These are phyloP conservation scores for Prietella phreatophila DNA, from an alignment of 2,113 vertebrate genomes.

Conservation along the genomic window DNA sequence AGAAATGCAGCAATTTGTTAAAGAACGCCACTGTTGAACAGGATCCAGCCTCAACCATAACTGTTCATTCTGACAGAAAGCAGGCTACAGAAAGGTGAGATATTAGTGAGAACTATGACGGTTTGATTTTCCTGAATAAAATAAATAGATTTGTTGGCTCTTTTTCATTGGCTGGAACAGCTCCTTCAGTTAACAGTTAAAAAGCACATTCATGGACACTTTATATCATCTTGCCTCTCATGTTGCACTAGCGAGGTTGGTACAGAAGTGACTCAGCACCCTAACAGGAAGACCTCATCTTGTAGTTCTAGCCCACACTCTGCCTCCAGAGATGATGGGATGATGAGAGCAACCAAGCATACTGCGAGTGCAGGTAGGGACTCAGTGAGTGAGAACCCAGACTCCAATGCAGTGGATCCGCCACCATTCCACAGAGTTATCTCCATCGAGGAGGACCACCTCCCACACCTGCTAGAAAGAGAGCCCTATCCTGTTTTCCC, in stretches of 20 bases:
- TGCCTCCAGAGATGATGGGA: conserved; percentile 29
- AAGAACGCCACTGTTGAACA: conserved; percentile 65
- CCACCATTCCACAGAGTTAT: conserved; percentile 82
- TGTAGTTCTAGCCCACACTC: conserved; percentile 36
- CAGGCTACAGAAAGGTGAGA: conserved; percentile 65
- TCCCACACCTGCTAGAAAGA: conserved; percentile 81
- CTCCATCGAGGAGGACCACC: conserved; percentile 91
- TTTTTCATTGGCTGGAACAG: too few species aligned
- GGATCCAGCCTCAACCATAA: conserved; percentile 64
- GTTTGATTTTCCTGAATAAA: background rate
- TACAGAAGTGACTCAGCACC: conserved; percentile 63
- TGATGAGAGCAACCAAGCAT: conserved; percentile 35
- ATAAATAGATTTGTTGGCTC: background rate
- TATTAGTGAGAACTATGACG: background rate
- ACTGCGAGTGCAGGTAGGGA: conserved; percentile 17
- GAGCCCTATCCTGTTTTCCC: conserved; percentile 67
- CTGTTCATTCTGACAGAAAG: conserved; percentile 68
- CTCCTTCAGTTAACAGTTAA: background rate
- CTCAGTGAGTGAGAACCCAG: conserved; percentile 38
- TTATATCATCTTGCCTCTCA: background rate
- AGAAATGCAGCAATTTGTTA: conserved; percentile 68
- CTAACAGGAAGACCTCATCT: conserved; percentile 63
- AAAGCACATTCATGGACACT: background rate
- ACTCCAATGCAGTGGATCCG: conserved; percentile 56
- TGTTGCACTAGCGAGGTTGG: conserved; percentile 60